Conservation (phyloP, 2,888 invertebrate genomes). For the Empis livida region DNA sequence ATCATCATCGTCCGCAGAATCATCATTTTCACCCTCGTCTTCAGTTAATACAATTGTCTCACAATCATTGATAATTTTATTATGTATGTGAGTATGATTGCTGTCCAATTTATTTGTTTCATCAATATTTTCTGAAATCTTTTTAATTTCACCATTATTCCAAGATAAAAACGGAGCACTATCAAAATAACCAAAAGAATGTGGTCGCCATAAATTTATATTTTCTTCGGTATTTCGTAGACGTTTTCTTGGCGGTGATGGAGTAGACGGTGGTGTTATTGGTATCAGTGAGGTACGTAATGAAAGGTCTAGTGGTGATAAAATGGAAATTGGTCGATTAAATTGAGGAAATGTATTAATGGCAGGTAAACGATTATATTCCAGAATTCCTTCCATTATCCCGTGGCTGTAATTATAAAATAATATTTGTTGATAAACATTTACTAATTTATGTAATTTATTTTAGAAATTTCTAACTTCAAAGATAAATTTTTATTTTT, state of each 20-base stretch:
- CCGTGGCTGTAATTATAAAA: no score
- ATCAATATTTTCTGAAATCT: slow-evolving; percentile 2
- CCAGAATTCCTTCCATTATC: slow-evolving; percentile 19
- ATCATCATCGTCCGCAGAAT: slow-evolving; percentile 6
- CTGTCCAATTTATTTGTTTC: slow-evolving; percentile 2
- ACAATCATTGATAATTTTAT: neutral
- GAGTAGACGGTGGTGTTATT: slow-evolving; percentile 36
- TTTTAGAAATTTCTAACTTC: no score
- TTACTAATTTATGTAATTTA: no score
- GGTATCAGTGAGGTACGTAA: slow-evolving; percentile 29
- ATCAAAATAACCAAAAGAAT: slow-evolving; percentile 17
- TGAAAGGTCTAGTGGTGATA: slow-evolving; percentile 34
- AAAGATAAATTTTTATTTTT: no score
- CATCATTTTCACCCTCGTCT: slow-evolving; percentile 18
- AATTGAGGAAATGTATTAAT: slow-evolving; percentile 34
- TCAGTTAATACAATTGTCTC: slow-evolving; percentile 35
- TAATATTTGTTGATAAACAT: no score
- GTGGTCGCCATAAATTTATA: slow-evolving; percentile 29
- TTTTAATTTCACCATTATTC: slow-evolving; percentile 3
- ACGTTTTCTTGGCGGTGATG: slow-evolving; percentile 34
- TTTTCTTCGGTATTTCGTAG: slow-evolving; percentile 26
- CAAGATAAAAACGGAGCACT: slow-evolving; percentile 9
- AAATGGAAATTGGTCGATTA: slow-evolving; percentile 20
- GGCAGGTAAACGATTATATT: slow-evolving; percentile 29
- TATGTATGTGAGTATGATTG: slow-evolving; percentile 17